These are phyloP conservation scores for Cranoglanis bouderius DNA, from an alignment of 2,113 vertebrate genomes.

Conservation along the genomic window DNA sequence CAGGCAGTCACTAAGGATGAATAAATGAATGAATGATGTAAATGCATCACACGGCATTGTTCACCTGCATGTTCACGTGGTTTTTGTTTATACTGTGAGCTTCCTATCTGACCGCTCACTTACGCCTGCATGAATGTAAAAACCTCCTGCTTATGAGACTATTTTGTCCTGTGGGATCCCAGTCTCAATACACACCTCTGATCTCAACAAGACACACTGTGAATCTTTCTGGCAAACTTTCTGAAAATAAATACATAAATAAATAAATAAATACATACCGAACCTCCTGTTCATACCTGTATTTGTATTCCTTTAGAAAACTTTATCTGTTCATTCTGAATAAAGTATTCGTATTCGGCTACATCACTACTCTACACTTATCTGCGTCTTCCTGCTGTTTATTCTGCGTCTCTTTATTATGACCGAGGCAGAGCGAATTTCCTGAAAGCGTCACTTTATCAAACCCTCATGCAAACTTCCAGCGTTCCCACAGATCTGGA, in stretches of 20 bases:
- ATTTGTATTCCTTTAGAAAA: background rate
- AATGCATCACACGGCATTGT: background rate
- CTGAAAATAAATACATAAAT: background rate
- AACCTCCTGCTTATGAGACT: no score
- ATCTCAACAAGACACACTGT: background rate
- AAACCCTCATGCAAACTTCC: background rate
- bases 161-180: no score
- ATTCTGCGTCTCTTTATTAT: background rate
- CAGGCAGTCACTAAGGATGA: background rate
- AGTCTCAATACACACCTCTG: background rate
- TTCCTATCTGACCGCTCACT: background rate
- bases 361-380: background rate
- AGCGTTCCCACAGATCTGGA: background rate
- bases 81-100: background rate
- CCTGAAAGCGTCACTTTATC: slow-evolving; percentile 14
- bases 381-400: background rate
- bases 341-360: background rate
- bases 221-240: background rate
- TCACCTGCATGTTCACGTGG: background rate
- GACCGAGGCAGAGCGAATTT: background rate
- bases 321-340: background rate
- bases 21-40: background rate
- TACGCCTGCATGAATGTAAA: background rate
- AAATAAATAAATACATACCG: no score
- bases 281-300: background rate